phyloP scores from a whole-genome alignment of 2,113 vertebrate species.

The Vulpes lagopus region DNA sequence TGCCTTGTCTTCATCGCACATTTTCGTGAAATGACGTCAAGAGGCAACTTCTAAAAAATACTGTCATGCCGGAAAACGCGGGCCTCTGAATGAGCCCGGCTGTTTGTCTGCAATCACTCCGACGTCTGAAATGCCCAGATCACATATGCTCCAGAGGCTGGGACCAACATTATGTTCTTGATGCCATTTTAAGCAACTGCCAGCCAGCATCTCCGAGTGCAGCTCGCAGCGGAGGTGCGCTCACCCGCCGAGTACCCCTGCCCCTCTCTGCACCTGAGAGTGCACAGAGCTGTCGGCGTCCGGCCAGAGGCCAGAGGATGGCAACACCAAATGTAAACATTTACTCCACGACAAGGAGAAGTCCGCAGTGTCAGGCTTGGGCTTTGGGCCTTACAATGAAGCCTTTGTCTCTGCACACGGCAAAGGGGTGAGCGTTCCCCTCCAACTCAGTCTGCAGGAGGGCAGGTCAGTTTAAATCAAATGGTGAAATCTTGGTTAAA shows the following conservation, averaged over 20 bases:
- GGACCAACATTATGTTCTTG: conserved; percentile 92
- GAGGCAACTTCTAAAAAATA: conserved; percentile 80
- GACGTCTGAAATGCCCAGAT: conserved; percentile 77
- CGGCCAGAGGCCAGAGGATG: conserved; percentile 70
- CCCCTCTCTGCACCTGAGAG: conserved; percentile 85
- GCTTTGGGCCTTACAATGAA: conserved; percentile 6
- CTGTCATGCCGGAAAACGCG: conserved; percentile 71
- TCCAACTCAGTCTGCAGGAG: not conserved
- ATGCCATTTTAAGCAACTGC: conserved; percentile 92
- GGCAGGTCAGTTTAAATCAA: not conserved
- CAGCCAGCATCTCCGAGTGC: conserved; percentile 93
- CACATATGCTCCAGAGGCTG: conserved; percentile 81
- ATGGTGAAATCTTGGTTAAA: not conserved
- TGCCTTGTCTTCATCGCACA: conserved; percentile 79
- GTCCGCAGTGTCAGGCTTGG: not conserved
- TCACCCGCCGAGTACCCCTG: conserved; percentile 86
- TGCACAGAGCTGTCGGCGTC: conserved; percentile 85
- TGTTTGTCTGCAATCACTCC: conserved; percentile 80
- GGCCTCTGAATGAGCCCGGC: conserved; percentile 77
- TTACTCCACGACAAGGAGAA: conserved; percentile 31
- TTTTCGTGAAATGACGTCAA: conserved; percentile 83
- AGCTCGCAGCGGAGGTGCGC: conserved; percentile 87
- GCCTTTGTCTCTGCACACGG: conserved; percentile 20
- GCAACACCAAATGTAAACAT: conserved; percentile 77
- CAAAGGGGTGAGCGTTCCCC: not conserved